Percentiles rank a stretch among this genome's conserved stretches.
Conservation (phyloP, 1,140 invertebrate genomes). For the Stenopsyche tienmushanensis region DNA sequence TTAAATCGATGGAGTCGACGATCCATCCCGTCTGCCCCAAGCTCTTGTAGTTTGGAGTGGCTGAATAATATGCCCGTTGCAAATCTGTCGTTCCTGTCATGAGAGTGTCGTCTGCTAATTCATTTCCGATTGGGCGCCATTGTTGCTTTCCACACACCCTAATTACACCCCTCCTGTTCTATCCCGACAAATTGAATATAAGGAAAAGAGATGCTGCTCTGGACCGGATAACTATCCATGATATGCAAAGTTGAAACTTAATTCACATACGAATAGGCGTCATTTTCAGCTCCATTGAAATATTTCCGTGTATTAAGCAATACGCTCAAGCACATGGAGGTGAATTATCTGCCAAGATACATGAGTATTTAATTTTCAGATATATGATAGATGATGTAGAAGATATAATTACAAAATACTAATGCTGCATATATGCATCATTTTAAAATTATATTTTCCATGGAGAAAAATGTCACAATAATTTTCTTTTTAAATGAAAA, state of each 20-base stretch:
- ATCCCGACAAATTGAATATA: not conserved
- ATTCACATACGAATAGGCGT: conserved; percentile 2
- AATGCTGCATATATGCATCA: too few relatives aligned
- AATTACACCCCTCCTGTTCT: conserved; percentile 26
- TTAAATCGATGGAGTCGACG: not conserved
- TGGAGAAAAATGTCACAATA: too few relatives aligned
- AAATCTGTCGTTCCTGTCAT: conserved; percentile 15
- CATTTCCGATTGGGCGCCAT: conserved; percentile 40
- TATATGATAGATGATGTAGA: too few relatives aligned
- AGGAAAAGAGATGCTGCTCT: not conserved
- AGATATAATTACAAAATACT: too few relatives aligned
- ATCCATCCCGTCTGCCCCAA: not conserved
- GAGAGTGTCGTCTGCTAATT: conserved; percentile 29
- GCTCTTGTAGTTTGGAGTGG: not conserved
- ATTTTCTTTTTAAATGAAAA: too few relatives aligned
- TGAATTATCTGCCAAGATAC: too few relatives aligned
- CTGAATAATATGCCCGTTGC: conserved; percentile 16
- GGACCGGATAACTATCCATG: conserved; percentile 3
- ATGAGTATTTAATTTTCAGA: too few relatives aligned
- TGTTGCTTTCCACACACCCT: conserved; percentile 38
- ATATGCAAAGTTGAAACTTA: not conserved
- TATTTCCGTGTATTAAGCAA: too few relatives aligned
- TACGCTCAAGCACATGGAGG: too few relatives aligned
- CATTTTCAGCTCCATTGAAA: not conserved
- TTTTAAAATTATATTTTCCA: too few relatives aligned